Evolutionary conservation across 2,113 vertebrate species (phyloP).

Genomic region (Pterophyllum scalare): DNA sequence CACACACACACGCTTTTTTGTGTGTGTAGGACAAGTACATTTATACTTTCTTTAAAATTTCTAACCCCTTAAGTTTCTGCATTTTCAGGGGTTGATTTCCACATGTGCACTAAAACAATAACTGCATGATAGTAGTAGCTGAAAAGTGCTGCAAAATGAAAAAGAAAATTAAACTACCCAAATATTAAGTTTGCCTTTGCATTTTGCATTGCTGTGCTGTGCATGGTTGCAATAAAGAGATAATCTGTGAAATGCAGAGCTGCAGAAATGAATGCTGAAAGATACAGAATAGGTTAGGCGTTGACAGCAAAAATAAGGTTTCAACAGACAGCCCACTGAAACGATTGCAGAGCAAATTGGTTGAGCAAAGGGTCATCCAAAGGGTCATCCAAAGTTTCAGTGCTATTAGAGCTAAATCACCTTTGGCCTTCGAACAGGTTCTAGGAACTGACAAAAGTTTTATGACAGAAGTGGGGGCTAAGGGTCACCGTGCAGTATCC

Average conservation of each 20-base stretch:
- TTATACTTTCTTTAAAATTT: neutral
- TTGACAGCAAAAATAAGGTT: neutral
- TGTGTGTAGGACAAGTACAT: neutral
- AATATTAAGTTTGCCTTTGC: neutral
- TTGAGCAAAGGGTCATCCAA: neutral
- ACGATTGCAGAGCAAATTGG: neutral
- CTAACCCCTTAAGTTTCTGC: neutral
- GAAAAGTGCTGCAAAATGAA: neutral
- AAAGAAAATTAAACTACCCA: neutral
- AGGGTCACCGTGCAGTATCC: neutral
- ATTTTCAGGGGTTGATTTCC: neutral
- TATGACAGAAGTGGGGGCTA: neutral
- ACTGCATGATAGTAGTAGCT: neutral
- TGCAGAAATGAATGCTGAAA: neutral
- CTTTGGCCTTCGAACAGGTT: neutral
- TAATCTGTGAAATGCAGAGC: neutral
- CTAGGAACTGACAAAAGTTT: conserved; percentile 12
- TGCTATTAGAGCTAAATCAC: conserved; percentile 5
- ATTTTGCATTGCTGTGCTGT: neutral
- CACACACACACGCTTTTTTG: neutral
- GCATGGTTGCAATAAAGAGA: neutral
- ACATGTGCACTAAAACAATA: neutral
- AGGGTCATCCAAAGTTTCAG: neutral
- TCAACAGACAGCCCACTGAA: neutral
- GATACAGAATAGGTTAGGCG: neutral